Evolutionary conservation across 2,113 vertebrate genomes (phyloP).

Genomic region (Hypanus sabinus): DNA sequence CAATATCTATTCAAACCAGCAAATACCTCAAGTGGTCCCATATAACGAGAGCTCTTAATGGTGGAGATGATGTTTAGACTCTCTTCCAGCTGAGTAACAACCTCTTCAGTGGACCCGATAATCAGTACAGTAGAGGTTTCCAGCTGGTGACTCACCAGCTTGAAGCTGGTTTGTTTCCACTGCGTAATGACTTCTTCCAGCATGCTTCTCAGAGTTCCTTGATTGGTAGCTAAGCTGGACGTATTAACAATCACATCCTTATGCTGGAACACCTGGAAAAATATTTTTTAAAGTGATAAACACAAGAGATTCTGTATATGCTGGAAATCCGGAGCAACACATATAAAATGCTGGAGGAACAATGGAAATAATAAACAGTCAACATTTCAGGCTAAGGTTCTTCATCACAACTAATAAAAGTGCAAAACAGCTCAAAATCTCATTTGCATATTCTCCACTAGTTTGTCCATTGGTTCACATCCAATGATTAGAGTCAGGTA

Average conservation of each 20-base stretch:
- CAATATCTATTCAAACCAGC: background rate
- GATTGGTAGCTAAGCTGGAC: conserved; percentile 51
- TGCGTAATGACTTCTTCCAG: conserved; percentile 49
- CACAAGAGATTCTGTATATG: too few species aligned
- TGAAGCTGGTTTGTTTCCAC: conserved; percentile 53
- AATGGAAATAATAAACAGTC: too few species aligned
- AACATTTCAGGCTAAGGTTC: too few species aligned
- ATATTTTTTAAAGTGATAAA: too few species aligned
- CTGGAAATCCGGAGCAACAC: too few species aligned
- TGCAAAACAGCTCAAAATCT: too few species aligned
- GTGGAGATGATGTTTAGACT: conserved; percentile 50
- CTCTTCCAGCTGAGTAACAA: conserved; percentile 53
- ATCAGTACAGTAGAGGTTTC: conserved; percentile 45
- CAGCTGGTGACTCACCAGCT: conserved; percentile 46
- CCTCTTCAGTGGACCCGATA: conserved; percentile 52
- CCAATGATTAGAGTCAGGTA: too few species aligned
- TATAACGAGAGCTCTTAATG: conserved; percentile 53
- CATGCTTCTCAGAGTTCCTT: conserved; percentile 54
- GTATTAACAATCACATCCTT: conserved; percentile 51
- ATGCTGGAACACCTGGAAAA: conserved; percentile 49
- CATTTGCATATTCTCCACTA: background rate
- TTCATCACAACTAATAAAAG: background rate
- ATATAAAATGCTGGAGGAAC: too few species aligned
- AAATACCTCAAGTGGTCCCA: conserved; percentile 41
- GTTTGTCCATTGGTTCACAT: background rate